phyloP scores from a whole-genome alignment of 2,113 vertebrate species.

The Illadopsis cleaveri region DNA sequence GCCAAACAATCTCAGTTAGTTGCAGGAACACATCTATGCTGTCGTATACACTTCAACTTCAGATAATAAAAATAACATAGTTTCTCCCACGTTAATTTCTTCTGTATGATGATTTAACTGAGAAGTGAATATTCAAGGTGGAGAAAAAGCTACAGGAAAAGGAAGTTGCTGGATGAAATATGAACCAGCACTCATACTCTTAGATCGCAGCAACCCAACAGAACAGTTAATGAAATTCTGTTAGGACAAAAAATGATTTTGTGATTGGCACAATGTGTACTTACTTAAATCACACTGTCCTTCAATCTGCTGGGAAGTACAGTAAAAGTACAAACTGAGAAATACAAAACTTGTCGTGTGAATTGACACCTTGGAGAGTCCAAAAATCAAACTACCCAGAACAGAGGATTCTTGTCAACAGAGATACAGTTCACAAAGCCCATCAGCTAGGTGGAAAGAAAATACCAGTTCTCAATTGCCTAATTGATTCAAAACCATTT shows the following conservation, averaged over 20 bases:
- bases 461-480: not conserved
- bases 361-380: not conserved
- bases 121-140: not conserved
- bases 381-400: not conserved
- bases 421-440: not conserved
- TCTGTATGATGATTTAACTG: not conserved
- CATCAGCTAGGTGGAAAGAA: not conserved
- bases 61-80: not conserved
- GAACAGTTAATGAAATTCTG: not conserved
- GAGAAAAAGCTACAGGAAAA: not conserved
- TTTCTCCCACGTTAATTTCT: not conserved
- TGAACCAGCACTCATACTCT: not conserved
- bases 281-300: not conserved
- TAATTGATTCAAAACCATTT: not conserved
- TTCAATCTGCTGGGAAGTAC: not conserved
- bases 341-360: not conserved
- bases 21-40: not conserved
- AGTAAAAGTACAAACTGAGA: not conserved
- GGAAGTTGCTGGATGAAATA: not conserved
- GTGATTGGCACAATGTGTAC: not conserved
- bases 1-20: not conserved
- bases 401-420: not conserved
- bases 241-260: not conserved
- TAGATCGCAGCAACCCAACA: not conserved
- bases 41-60: not conserved